Evolutionary conservation across 2,113 vertebrate genomes (phyloP).

Genomic region (Pyrgilauda ruficollis): DNA sequence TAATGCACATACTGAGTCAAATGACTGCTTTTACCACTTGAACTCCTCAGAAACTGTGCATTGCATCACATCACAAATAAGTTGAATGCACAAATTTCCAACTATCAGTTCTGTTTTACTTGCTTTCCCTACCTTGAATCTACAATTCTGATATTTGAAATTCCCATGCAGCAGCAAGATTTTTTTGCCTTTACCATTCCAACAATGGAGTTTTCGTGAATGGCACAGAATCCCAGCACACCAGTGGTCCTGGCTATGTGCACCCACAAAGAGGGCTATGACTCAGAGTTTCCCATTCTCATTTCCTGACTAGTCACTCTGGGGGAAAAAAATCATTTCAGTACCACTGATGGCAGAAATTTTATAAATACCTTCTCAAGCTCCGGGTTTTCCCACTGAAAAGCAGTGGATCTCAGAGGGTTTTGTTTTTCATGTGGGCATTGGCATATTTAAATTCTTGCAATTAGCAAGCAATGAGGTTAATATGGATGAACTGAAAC

Average conservation of each 20-base stretch:
- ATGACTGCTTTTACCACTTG: not conserved
- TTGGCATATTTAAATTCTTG: not conserved
- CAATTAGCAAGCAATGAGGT: not conserved
- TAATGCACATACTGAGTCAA: not conserved
- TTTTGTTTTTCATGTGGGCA: not conserved
- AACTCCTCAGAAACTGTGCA: not conserved
- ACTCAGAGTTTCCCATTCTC: not conserved
- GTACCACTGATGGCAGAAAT: not conserved
- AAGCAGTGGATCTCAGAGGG: not conserved
- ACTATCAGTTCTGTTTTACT: not conserved
- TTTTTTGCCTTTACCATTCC: not conserved
- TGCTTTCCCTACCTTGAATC: not conserved
- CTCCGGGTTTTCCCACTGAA: not conserved
- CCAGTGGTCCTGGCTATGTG: not conserved
- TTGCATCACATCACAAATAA: not conserved
- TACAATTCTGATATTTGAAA: not conserved
- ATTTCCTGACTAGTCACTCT: not conserved
- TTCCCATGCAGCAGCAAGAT: not conserved
- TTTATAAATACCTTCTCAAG: not conserved
- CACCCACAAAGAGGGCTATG: not conserved
- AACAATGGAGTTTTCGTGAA: not conserved
- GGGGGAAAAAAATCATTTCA: not conserved
- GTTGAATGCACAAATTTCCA: not conserved
- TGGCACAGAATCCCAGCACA: not conserved
- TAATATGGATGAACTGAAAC: not conserved